These are phyloP conservation scores for Tretioscincus oriximinensis DNA, from an alignment of 2,113 vertebrate species.

Conservation along the genomic window DNA sequence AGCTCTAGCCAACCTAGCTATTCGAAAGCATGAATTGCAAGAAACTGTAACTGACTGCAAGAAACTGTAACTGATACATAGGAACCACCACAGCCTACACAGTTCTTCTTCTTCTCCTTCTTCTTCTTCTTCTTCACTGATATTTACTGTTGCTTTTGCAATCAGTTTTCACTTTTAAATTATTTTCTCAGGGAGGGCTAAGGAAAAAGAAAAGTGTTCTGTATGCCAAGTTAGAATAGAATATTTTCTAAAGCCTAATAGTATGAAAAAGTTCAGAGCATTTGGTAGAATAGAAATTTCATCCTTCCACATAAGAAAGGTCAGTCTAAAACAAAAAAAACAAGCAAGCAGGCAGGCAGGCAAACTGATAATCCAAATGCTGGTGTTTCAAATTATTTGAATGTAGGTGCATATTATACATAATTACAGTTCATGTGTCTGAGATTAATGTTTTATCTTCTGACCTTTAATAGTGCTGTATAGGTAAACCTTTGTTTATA, in stretches of 20 bases:
- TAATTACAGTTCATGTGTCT: not conserved
- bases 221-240: not conserved
- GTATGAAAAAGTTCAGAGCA: not conserved
- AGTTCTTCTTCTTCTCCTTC: too few species aligned
- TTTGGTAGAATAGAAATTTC: not conserved
- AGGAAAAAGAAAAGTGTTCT: slow-evolving; percentile 1
- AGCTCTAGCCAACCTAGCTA: too few species aligned
- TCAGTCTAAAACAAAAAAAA: not conserved
- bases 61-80: too few species aligned
- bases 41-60: too few species aligned
- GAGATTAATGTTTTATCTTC: slow-evolving; percentile 16
- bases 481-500: slow-evolving; percentile 27
- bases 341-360: too few species aligned
- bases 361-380: slow-evolving; percentile 22
- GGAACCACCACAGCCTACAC: too few species aligned
- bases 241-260: not conserved
- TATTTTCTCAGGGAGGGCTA: not conserved
- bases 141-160: not conserved
- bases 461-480: slow-evolving; percentile 35
- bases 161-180: slow-evolving; percentile 9
- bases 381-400: slow-evolving; percentile 16
- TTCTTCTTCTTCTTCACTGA: too few species aligned
- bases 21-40: too few species aligned
- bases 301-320: not conserved
- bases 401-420: slow-evolving; percentile 28